Conservation (phyloP, 2,113 vertebrate species). For the Sinosuthora webbiana region DNA sequence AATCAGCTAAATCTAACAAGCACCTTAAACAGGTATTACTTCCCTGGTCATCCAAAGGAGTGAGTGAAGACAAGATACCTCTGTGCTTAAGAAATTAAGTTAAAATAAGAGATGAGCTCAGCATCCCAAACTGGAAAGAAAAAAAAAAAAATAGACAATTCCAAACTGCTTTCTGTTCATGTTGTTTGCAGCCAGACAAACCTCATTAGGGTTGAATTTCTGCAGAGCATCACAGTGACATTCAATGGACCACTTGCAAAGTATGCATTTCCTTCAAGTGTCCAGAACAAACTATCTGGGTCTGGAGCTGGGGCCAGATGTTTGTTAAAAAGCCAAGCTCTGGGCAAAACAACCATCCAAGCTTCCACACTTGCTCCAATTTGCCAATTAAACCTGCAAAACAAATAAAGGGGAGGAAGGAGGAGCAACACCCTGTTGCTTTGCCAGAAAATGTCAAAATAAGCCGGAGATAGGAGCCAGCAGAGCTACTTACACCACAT, state of each 20-base stretch:
- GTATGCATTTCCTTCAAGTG: constrained; percentile 4
- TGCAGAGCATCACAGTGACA: constrained; percentile 53
- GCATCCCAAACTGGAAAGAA: background rate
- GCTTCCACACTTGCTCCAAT: constrained; percentile 18
- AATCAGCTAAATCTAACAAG: background rate
- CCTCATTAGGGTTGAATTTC: constrained; percentile 35
- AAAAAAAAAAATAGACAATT: background rate
- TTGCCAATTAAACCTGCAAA: constrained; percentile 24
- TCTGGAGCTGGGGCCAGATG: background rate
- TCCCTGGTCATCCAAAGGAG: background rate
- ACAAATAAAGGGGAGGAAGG: background rate
- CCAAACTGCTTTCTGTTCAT: constrained; percentile 3
- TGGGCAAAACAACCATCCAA: background rate
- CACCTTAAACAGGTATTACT: background rate
- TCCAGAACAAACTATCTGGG: constrained; percentile 20
- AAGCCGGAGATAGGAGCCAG: constrained; percentile 3
- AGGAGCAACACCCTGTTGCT: background rate
- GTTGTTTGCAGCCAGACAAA: constrained; percentile 17
- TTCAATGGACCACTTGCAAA: constrained; percentile 38
- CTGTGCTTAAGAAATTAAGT: background rate
- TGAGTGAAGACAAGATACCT: background rate
- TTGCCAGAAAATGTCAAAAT: constrained; percentile 37
- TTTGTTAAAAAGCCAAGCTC: constrained; percentile 31
- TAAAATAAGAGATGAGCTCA: background rate
- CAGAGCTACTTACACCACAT: background rate